Conservation (phyloP, 2,888 invertebrate genomes). For the Rotaria magnacalcarata region DNA sequence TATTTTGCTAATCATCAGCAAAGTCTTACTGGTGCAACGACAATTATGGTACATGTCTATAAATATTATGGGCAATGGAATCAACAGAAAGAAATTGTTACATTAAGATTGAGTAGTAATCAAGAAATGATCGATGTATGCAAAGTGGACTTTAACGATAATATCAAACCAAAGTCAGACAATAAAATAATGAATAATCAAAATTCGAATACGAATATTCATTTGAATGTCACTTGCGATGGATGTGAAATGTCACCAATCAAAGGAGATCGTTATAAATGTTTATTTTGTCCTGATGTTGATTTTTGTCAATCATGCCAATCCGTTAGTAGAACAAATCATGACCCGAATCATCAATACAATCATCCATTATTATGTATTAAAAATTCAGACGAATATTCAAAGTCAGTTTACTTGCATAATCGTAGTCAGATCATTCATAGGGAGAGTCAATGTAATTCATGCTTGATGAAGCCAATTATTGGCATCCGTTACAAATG, state of each 20-base stretch:
- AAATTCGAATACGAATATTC: neutral
- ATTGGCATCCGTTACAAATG: neutral
- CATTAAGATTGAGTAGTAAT: neutral
- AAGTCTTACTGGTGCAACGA: neutral
- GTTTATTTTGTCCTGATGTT: slow-evolving; percentile 5
- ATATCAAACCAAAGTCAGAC: too few relatives aligned
- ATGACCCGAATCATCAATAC: neutral
- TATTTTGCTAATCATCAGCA: neutral
- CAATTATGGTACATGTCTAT: neutral
- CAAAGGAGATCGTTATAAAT: neutral
- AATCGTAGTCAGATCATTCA: neutral
- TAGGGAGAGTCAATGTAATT: neutral
- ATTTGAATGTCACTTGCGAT: neutral
- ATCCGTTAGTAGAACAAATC: neutral
- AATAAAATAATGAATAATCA: too few relatives aligned
- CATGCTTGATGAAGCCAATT: neutral
- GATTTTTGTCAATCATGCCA: neutral
- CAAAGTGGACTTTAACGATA: too few relatives aligned
- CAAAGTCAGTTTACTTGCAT: neutral
- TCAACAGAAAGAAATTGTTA: neutral
- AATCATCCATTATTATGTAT: neutral
- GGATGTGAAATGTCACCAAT: neutral
- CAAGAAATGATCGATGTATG: neutral
- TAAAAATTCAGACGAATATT: neutral
- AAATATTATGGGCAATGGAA: neutral